Evolutionary conservation across 2,113 vertebrate species (phyloP), one percentile per base, ranked within the genome.

Genomic region (Elephantulus edwardii): DNA sequence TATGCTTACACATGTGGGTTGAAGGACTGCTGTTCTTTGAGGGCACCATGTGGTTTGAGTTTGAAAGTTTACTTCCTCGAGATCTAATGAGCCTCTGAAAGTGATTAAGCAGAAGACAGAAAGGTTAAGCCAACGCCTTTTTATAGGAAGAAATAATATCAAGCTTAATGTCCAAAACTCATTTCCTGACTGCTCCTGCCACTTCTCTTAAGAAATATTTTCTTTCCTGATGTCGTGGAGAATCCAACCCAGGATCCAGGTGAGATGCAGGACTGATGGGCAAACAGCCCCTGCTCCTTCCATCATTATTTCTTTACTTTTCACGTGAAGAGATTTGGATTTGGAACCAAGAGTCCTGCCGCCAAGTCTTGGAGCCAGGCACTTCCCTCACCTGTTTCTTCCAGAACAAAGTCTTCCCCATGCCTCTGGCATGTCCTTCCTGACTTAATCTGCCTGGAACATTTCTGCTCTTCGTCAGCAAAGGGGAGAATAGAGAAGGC

Each of bases 1-100:
- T 17, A 17, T 68, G n/a, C 38, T 35, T 87, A n/a, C n/a, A n/a
- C n/a, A n/a, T n/a, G 8, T 50, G 74, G 93, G 74, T 77, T 3
- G n/a, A 92, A 0, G 78, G 44, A 33, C 50, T 93, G 86, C 83
- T 94, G 56, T 88, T 91, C 95, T 95, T 92, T 91, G 84, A 95
- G 56, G 74, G 87, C 40, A n/a, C 89, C 96, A 95, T 96, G 95
- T 97, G 96, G 95, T 97, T 97, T 97, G 96, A 95, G 72, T 97
- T 97, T 97, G 94, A 96, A 96, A 85, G 85, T 94, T 95, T 92
- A 95, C 96, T 97, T 97, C 95, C 96, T 97, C 64, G 33, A 77
- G 40, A 90, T 66, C 92, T 97, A 96, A 97, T 87, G 95, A 97
- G 81, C 86, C 79, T 94, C 95, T 96, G 96, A 97, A 96, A 96